Conservation (phyloP, 1,140 invertebrate species). For the Neodiprion pinetum region DNA sequence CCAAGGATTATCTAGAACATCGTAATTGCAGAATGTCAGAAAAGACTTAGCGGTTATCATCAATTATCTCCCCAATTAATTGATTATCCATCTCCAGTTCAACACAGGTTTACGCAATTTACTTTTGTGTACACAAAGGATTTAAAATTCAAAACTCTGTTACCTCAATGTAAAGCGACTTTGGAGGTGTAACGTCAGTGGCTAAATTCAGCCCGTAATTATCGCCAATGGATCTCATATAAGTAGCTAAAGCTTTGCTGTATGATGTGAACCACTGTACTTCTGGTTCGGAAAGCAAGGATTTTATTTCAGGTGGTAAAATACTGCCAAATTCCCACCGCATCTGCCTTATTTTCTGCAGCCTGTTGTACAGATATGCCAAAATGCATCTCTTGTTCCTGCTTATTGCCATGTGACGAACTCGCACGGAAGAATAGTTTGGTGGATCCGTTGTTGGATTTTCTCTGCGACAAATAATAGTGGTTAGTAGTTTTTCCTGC, state of each 20-base stretch:
- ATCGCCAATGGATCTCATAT: conserved; percentile 88
- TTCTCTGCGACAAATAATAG: conserved; percentile 41
- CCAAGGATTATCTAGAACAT: neutral
- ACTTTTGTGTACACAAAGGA: too few species aligned
- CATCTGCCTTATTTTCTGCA: conserved; percentile 80
- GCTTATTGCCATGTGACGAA: conserved; percentile 84
- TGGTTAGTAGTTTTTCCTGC: too few species aligned
- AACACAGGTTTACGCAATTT: too few species aligned
- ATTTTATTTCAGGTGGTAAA: conserved; percentile 83
- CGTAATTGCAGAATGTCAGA: too few species aligned
- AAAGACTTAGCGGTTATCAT: too few species aligned
- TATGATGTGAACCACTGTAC: conserved; percentile 88
- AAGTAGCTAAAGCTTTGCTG: conserved; percentile 84
- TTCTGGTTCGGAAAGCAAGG: conserved; percentile 83
- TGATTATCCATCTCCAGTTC: too few species aligned
- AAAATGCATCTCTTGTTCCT: conserved; percentile 90
- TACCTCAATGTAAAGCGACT: conserved; percentile 89
- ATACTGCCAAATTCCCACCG: conserved; percentile 94
- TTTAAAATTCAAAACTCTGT: conserved; percentile 11
- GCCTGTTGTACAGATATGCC: conserved; percentile 87
- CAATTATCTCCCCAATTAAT: too few species aligned
- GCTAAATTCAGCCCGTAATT: conserved; percentile 85
- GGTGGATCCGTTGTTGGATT: conserved; percentile 59
- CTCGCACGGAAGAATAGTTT: conserved; percentile 72
- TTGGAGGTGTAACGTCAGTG: conserved; percentile 89